These are phyloP conservation scores for Chelonus formosanus DNA, from an alignment of 2,888 invertebrate species.

Conservation along the genomic window DNA sequence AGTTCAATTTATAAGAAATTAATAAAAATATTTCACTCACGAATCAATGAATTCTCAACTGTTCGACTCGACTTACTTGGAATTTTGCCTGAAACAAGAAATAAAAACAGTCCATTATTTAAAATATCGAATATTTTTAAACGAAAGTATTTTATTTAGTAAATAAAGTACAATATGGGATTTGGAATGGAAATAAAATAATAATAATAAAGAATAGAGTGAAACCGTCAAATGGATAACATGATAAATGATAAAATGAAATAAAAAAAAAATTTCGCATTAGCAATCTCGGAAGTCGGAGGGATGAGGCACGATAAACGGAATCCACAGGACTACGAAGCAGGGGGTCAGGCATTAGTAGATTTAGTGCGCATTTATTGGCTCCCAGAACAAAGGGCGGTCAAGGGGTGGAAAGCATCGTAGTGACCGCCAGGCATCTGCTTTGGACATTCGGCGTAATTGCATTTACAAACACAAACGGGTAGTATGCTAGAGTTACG, in stretches of 20 bases:
- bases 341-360: slow-evolving; percentile 42
- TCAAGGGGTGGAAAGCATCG: slow-evolving; percentile 50
- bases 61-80: too few relatives aligned
- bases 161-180: too few relatives aligned
- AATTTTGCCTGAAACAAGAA: too few relatives aligned
- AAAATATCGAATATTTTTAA: too few relatives aligned
- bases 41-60: too few relatives aligned
- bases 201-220: too few relatives aligned
- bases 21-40: too few relatives aligned
- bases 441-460: slow-evolving; percentile 60
- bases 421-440: slow-evolving; percentile 58
- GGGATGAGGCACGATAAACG: slow-evolving; percentile 21
- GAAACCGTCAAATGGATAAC: too few relatives aligned
- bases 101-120: too few relatives aligned
- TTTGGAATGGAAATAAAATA: too few relatives aligned
- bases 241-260: not conserved
- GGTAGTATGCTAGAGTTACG: slow-evolving; percentile 33
- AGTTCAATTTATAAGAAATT: too few relatives aligned
- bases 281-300: not conserved
- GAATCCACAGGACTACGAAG: slow-evolving; percentile 23
- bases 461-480: slow-evolving; percentile 55
- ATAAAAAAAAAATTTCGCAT: slow-evolving; percentile 1
- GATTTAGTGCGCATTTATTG: slow-evolving; percentile 56
- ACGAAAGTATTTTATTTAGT: too few relatives aligned
- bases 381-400: slow-evolving; percentile 51